Base-by-base conservation (phyloP, 2,888 invertebrate genomes). In the Netelia melanura region DNA sequence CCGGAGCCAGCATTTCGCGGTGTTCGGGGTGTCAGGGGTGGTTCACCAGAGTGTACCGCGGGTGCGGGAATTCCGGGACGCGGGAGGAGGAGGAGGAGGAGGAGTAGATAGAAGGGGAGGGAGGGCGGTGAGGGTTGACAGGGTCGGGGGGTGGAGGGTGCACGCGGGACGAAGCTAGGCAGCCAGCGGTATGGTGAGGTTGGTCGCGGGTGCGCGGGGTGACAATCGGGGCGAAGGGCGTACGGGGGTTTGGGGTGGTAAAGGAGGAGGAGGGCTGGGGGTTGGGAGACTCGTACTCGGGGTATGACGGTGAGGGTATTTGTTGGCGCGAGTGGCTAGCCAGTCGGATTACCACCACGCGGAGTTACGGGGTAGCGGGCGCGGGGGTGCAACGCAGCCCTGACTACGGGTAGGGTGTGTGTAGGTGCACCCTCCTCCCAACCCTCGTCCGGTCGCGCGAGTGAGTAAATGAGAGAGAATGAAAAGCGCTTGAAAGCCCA, bases 241-340 rank as follows among this genome's bases (percentile, higher is more conserved):
- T 38, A 38, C 38, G 6, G 38, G 38, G 38, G 38, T 5, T 38
- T 38, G 38, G 38, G 38, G 38, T 38, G 38, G 38, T 38, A 2
- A 1, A 38, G 38, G 38, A 38, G 38, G 38, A 38, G 6, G 38
- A 6, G 38, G 3, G 30, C 2, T 30, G 38, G 38, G 38, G 38
- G 6, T 5, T 38, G 38, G 38, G 38, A 38, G 38, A 38, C 38
- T 38, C 6, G 38, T 38, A 38, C 38, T 38, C 83, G 92, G 83
- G 92, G 89, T 90, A 64, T 61, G 91, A 92, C 90, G 92, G 90
- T 91, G 92, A 92, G 93, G 92, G 92, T 92, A 93, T 93, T 93
- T 93, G 93, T 93, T 92, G 93, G 93, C 93, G 93, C 92, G 93
- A 93, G 93, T 92, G 93, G 93, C 93, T 93, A 93, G 92, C 93